These are phyloP conservation scores for Drosophila asahinai DNA, from an alignment of 1,140 invertebrate genomes.

Conservation along the genomic window DNA sequence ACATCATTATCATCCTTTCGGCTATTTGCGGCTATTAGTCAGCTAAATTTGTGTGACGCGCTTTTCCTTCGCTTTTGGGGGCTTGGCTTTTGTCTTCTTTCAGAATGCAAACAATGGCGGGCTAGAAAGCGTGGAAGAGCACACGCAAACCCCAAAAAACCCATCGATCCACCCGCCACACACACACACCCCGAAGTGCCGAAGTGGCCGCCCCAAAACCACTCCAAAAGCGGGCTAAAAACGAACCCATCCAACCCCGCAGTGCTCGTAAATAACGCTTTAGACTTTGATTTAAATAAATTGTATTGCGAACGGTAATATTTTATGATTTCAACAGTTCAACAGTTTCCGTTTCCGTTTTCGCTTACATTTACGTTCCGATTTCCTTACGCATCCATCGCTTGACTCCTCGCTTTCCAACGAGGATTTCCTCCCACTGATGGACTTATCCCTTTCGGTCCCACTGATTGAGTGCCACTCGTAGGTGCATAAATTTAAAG, in stretches of 20 bases:
- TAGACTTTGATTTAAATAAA: constrained; percentile 84
- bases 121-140: constrained; percentile 52
- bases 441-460: constrained; percentile 21
- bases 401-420: constrained; percentile 14
- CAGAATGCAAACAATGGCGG: constrained; percentile 75
- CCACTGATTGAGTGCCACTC: constrained; percentile 61
- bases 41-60: constrained; percentile 75
- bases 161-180: constrained; percentile 26
- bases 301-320: constrained; percentile 79
- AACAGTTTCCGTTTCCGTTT: constrained; percentile 46
- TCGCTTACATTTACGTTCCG: constrained; percentile 30
- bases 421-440: constrained; percentile 8
- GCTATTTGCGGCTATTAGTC: constrained; percentile 67
- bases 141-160: constrained; percentile 42
- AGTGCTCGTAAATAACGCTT: constrained; percentile 80
- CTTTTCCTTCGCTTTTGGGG: constrained; percentile 68
- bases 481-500: constrained; percentile 55
- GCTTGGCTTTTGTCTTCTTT: constrained; percentile 80
- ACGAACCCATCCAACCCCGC: constrained; percentile 42
- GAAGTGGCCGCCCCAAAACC: constrained; percentile 4
- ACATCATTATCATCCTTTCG: constrained; percentile 53
- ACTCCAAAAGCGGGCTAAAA: constrained; percentile 7
- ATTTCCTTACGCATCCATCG: constrained; percentile 47
- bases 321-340: constrained; percentile 79
- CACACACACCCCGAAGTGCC: constrained; percentile 1